Percentiles rank a stretch among this genome's conserved stretches.
Evolutionary conservation across 2,888 invertebrate genomes (phyloP).

Genomic region (Clostera curtula): DNA sequence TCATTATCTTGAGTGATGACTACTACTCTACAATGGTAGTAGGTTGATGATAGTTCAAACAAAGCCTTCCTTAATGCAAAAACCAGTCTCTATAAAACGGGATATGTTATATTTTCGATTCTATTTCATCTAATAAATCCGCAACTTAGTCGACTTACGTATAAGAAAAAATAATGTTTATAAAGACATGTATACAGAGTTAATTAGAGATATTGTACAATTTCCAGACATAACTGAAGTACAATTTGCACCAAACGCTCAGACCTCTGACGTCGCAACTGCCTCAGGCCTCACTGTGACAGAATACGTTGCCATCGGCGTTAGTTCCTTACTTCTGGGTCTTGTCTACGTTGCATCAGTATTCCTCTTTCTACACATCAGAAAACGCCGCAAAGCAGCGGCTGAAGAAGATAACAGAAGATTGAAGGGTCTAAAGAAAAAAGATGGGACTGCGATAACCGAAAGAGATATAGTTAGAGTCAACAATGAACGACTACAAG

Average conservation of each 20-base stretch:
- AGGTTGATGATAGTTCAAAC: no score
- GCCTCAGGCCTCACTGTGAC: slow-evolving; percentile 79
- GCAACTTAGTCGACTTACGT: no score
- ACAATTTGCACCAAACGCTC: slow-evolving; percentile 80
- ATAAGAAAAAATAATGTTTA: no score
- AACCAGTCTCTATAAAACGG: no score
- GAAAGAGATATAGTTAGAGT: slow-evolving; percentile 65
- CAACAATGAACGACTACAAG: slow-evolving; percentile 53
- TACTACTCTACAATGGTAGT: no score
- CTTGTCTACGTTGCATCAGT: slow-evolving; percentile 91
- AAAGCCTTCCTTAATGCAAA: no score
- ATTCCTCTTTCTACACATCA: slow-evolving; percentile 85
- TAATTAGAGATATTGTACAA: no score
- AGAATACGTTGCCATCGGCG: slow-evolving; percentile 89
- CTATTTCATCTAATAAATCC: no score
- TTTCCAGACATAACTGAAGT: slow-evolving; percentile 86
- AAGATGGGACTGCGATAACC: slow-evolving; percentile 55
- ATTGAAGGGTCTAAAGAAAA: slow-evolving; percentile 52
- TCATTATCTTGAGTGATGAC: no score
- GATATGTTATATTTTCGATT: no score
- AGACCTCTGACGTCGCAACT: slow-evolving; percentile 68
- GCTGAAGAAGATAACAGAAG: slow-evolving; percentile 61
- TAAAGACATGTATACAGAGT: no score
- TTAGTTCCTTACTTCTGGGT: slow-evolving; percentile 89
- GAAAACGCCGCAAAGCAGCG: slow-evolving; percentile 75